Evolutionary conservation across 2,888 invertebrate species (phyloP).

Genomic region (Dione vanillae): DNA sequence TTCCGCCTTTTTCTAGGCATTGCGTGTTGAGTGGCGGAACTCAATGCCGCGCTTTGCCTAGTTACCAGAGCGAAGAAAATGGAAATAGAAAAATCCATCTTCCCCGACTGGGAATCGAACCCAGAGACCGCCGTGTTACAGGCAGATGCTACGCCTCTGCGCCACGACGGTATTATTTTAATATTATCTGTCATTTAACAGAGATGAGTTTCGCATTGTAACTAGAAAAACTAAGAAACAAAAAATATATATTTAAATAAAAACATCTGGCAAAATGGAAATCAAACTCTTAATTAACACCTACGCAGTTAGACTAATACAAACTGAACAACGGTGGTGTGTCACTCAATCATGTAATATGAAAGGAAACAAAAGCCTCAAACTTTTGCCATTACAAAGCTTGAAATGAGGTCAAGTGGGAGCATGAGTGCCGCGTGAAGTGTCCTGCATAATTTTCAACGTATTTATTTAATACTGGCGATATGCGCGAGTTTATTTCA

Average conservation of each 20-base stretch:
- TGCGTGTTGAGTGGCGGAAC: too few species aligned
- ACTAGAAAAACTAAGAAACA: neutral
- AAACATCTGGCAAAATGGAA: too few species aligned
- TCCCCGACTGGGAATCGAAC: too few species aligned
- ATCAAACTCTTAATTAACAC: neutral
- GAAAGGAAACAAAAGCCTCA: conserved; percentile 11
- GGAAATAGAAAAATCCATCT: too few species aligned
- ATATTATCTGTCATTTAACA: too few species aligned
- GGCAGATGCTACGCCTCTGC: too few species aligned
- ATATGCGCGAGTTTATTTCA: neutral
- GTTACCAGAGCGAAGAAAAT: too few species aligned
- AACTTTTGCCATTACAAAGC: conserved; percentile 14
- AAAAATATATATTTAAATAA: neutral
- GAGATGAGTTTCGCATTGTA: too few species aligned
- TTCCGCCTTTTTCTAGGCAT: too few species aligned
- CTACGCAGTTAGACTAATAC: neutral
- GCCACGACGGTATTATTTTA: too few species aligned
- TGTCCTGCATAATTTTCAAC: neutral
- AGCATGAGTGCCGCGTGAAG: neutral
- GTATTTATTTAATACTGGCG: neutral
- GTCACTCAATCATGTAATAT: conserved; percentile 10
- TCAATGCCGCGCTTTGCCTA: too few species aligned
- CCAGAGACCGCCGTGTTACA: too few species aligned
- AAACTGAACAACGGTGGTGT: neutral
- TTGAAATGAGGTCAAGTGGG: conserved; percentile 11